These are phyloP conservation scores for Nephrotoma flavescens DNA, from an alignment of 2,888 invertebrate genomes.

Conservation along the genomic window DNA sequence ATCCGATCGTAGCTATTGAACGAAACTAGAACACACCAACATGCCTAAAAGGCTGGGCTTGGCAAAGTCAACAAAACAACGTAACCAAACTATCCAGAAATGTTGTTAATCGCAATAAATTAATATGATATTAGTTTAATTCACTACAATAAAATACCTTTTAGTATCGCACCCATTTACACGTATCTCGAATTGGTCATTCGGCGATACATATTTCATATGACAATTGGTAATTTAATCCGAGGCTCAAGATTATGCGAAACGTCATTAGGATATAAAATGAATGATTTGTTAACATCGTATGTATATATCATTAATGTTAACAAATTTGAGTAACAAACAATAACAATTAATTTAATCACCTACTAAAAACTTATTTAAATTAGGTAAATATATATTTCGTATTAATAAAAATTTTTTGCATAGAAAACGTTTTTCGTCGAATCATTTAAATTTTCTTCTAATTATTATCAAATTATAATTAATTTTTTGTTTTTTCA, in stretches of 20 bases:
- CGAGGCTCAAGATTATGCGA: constrained; percentile 96
- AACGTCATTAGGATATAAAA: constrained; percentile 97
- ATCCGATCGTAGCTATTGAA: background rate
- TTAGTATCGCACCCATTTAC: constrained; percentile 96
- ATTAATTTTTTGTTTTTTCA: background rate
- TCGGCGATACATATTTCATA: constrained; percentile 99
- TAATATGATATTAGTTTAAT: constrained; percentile 98
- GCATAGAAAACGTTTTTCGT: background rate
- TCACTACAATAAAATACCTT: constrained; percentile 94
- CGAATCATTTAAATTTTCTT: background rate
- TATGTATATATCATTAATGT: constrained; percentile 88
- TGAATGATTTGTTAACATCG: constrained; percentile 98
- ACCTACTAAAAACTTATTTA: constrained; percentile 2
- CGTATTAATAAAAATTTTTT: background rate
- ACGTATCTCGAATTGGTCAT: constrained; percentile 99
- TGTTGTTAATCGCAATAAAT: constrained; percentile 94
- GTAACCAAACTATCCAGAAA: constrained; percentile 94
- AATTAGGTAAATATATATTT: background rate
- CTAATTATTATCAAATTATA: background rate
- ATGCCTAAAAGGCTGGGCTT: too few relatives aligned
- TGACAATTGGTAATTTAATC: constrained; percentile 98
- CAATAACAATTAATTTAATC: constrained; percentile 58
- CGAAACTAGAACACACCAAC: too few relatives aligned
- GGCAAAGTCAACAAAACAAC: constrained; percentile 99
- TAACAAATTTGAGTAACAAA: constrained; percentile 85